phyloP scores from a whole-genome alignment of 1,140 invertebrate genomes.

The Plectus sambesii region DNA sequence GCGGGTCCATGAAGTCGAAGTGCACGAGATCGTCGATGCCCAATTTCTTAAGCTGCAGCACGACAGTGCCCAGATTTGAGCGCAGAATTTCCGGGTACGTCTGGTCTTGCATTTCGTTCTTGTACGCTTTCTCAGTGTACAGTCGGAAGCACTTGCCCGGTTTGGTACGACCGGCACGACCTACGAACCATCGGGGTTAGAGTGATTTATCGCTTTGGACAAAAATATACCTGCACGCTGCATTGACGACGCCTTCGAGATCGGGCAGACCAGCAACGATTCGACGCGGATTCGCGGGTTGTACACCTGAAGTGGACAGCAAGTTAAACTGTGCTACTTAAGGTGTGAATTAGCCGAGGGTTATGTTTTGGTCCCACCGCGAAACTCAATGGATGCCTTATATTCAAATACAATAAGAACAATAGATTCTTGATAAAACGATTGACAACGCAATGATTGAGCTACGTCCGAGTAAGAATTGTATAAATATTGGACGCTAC shows the following conservation, averaged over 20 bases:
- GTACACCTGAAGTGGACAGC: conserved; percentile 64
- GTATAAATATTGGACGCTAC: too few species aligned
- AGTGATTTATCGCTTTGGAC: too few species aligned
- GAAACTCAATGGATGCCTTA: too few species aligned
- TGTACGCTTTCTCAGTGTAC: conserved; percentile 97
- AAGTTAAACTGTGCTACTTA: not conserved
- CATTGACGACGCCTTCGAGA: conserved; percentile 98
- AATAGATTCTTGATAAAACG: too few species aligned
- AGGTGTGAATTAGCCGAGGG: too few species aligned
- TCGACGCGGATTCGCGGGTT: conserved; percentile 94
- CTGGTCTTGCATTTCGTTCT: conserved; percentile 98
- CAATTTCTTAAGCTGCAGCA: conserved; percentile 93
- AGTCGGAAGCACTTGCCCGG: conserved; percentile 96
- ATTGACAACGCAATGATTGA: too few species aligned
- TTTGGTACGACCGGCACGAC: conserved; percentile 84
- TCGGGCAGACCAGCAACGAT: conserved; percentile 89
- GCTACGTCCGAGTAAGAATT: too few species aligned
- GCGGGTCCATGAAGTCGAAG: conserved; percentile 99
- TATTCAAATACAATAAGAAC: too few species aligned
- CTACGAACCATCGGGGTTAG: too few species aligned
- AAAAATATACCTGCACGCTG: conserved; percentile 85
- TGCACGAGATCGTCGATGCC: conserved; percentile 98
- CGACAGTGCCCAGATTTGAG: conserved; percentile 90
- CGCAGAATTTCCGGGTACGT: conserved; percentile 97
- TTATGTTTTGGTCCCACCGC: too few species aligned